Conservation (phyloP, 2,797 vertebrate species). For the Nyctalus aviator region DNA sequence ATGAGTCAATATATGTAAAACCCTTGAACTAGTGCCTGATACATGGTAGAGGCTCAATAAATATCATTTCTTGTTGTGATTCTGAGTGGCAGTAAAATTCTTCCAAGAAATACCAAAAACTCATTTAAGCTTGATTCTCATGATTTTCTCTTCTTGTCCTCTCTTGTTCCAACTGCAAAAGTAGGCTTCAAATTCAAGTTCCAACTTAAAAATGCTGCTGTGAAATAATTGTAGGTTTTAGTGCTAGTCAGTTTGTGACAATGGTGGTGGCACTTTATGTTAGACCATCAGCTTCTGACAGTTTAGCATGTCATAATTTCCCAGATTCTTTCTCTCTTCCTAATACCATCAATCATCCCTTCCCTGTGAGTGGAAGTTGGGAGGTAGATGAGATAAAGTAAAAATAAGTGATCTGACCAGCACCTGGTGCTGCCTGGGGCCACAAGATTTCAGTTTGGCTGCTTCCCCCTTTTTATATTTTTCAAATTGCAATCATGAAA, state of each 20-base stretch:
- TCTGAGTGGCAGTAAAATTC: neutral
- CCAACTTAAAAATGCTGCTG: neutral
- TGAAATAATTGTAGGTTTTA: neutral
- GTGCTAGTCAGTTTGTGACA: neutral
- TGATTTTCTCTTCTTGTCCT: neutral
- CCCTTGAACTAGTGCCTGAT: neutral
- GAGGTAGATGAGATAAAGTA: neutral
- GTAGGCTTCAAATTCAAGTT: neutral
- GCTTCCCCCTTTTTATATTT: neutral
- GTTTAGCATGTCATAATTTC: neutral
- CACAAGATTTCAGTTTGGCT: neutral
- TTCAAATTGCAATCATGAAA: neutral
- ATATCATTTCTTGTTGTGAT: neutral
- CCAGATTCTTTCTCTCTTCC: neutral
- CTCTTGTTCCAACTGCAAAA: neutral
- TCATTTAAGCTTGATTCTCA: neutral
- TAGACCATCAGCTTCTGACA: neutral
- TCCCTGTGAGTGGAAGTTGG: neutral
- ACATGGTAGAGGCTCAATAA: neutral
- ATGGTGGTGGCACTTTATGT: neutral
- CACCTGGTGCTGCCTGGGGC: neutral
- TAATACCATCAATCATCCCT: neutral
- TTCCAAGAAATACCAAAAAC: constrained; percentile 40
- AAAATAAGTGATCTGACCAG: neutral
- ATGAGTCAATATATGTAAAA: neutral